A percentile compares a stretch with the other conserved stretches of the same genome.
Conservation (phyloP, 2,113 vertebrate species). For the Mus musculus region DNA sequence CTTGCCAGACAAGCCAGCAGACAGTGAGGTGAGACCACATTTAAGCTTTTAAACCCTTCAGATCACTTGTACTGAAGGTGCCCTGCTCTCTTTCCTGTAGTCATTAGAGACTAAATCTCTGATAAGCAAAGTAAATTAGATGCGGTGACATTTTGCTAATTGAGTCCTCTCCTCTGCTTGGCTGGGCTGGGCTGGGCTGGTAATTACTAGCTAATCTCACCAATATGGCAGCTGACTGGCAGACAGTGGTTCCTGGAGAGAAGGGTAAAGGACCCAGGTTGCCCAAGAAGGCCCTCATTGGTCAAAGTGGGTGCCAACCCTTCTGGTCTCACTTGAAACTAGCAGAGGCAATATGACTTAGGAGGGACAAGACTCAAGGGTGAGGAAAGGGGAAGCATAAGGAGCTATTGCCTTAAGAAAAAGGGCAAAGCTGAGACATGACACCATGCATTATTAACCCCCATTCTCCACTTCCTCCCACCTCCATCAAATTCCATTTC, state of each 20-base stretch:
- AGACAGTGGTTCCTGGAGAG: conserved; percentile 56
- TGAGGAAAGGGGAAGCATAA: not conserved
- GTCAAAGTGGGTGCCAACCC: conserved; percentile 52
- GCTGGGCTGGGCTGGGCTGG: conserved; percentile 92
- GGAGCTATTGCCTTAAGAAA: not conserved
- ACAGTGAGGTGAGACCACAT: conserved; percentile 58
- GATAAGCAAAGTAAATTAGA: conserved; percentile 94
- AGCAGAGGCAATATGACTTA: not conserved
- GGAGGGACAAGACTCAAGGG: conserved; percentile 51
- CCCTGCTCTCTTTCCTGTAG: conserved; percentile 83
- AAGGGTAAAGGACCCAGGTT: not conserved
- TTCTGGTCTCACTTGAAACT: conserved; percentile 64
- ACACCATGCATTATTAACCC: conserved; percentile 61
- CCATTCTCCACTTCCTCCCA: conserved; percentile 57
- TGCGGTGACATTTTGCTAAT: conserved; percentile 94
- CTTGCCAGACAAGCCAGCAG: conserved; percentile 20
- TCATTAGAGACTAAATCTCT: conserved; percentile 89
- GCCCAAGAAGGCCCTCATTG: not conserved
- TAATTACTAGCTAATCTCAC: conserved; percentile 98
- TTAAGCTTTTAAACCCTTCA: conserved; percentile 82
- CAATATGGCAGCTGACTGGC: conserved; percentile 90
- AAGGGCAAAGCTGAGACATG: not conserved
- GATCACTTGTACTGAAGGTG: conserved; percentile 84
- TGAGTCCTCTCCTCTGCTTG: conserved; percentile 88
- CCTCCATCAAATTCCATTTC: conserved; percentile 72